Evolutionary conservation across 2,113 vertebrate species (phyloP), one percentile per base, ranked within the genome.

Genomic region (Cyanoderma ruficeps): DNA sequence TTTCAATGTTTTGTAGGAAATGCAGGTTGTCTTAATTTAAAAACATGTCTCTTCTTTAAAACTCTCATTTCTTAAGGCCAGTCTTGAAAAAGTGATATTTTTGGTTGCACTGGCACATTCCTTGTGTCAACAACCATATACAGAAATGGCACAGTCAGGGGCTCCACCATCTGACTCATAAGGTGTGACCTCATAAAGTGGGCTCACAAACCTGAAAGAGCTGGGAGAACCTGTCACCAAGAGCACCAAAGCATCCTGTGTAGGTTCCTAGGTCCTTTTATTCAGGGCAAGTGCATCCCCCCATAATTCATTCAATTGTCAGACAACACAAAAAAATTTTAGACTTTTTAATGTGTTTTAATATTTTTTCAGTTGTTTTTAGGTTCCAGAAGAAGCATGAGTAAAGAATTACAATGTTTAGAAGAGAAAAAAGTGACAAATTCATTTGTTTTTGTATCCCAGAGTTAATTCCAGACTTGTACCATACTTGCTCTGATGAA

Each of bases 151-250:
- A 8, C 33, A 69, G 11, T 9, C 49, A 44, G 11, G 23, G 46
- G 4, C 8, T 89, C 1, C 24, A 21, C 31, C 0, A 0, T 61
- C n/a, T 93, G 60, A 13, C n/a, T 83, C 17, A 28, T 23, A 53
- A 33, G 49, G 28, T 37, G 3, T 21, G 31, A 78, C 23, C 27
- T 91, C 15, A 28, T 44, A 28, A 76, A 70, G 13, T 52, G 47
- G 49, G 4, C 18, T 82, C 15, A 41, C 52, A 77, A 89, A 90
- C 25, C 33, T 67, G 42, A 63, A 80, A 23, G 42, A 77, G 24
- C 19, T 69, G 33, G 33, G 44, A 55, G 23, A 79, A 52, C 28
- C 22, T 83, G 42, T 63, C 44, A 55, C 21, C 18, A 3, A 44
- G 33, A 82, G 18, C 31, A 50, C 30, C 69, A 75, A 63, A 75